Evolutionary conservation across 2,113 vertebrate species (phyloP), one percentile per base, ranked within the genome.

Genomic region (Echinops telfairi): DNA sequence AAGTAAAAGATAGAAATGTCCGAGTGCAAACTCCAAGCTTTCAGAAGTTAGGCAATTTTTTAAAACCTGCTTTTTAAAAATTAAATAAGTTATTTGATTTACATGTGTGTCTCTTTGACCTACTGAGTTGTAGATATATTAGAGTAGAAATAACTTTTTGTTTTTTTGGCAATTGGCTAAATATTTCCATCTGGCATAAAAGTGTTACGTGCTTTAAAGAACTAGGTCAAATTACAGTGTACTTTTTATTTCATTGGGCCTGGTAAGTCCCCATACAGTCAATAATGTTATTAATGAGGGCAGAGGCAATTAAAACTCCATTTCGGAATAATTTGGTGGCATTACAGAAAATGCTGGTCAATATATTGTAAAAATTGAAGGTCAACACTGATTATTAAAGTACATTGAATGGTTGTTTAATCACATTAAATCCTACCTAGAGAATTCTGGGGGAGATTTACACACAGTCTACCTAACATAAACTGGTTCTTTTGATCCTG

Each of bases 171-270:
- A 95, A 43, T 68, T 95, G 73, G 38, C 47, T 91, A 25, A 94
- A 20, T 84, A 88, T 81, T 87, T 92, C 47, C 86, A 27, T 78
- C 81, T 27, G 53, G 85, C 9, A 53, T 53, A 53, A 53, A 85
- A 88, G 53, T 83, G 20, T 82, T 57, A 53, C 60, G 76, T 94
- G 36, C 85, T 93, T 96, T 84, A 92, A 94, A 92, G 31, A 92
- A 89, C 16, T 84, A 47, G 40, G 60, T 87, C 66, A 94, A 86
- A 90, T 86, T 81, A 71, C 6, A 19, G 20, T 17, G 86, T 89
- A 91, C n/a, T 78, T 94, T 96, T 93, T 83, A 92, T 82, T 97
- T 94, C 36, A 47, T 82, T 88, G 38, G 10, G n/a, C 75, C 2
- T 89, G 27, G 87, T 89, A 5, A 82, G 73, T 6, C 19, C 6